Evolutionary conservation across 2,113 vertebrate genomes (phyloP), one percentile per base, ranked within the genome.

Genomic region (Atrichornis clamosus): DNA sequence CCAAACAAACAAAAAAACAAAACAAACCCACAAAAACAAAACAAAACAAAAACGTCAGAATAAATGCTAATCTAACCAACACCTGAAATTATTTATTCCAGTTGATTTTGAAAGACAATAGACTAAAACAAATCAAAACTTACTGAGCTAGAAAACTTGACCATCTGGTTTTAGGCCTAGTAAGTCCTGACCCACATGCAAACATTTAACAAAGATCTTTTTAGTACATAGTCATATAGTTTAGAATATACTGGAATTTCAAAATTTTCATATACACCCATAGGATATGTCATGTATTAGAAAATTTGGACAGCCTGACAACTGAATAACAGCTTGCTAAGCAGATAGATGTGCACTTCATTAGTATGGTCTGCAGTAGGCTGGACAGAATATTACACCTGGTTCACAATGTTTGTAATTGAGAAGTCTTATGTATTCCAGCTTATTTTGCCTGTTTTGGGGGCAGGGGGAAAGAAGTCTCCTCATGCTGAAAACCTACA

Each of bases 211-310:
- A 82, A 55, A 84, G 39, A 27, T 19, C 26, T 52, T 84, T 65
- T 68, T n/a, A 60, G 15, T 28, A 52, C 24, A 21, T 0, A 50
- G 16, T 30, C 1, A 1, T 58, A 30, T 5, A 12, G 32, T 39
- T 89, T 64, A 64, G 17, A 11, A 87, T 37, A 72, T 9, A 89
- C 64, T 1, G 10, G 47, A 87, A 87, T 72, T 89, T 62, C 58
- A 50, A 22, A 30, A 56, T 58, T 75, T 73, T 49, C 27, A n/a
- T 27, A 39, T 37, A 73, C 8, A 80, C 10, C 59, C 70, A 73
- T 23, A 27, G 37, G 80, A 79, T 39, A 90, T 7, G 7, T 72
- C 46, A 83, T 2, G 11, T 37, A 84, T 28, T 41, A 82, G 67
- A 79, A 86, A 87, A 70, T 50, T 27, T 92, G 49, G 50, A 50